Conservation (phyloP, 2,113 vertebrate genomes). For the Puffinus mauretanicus region DNA sequence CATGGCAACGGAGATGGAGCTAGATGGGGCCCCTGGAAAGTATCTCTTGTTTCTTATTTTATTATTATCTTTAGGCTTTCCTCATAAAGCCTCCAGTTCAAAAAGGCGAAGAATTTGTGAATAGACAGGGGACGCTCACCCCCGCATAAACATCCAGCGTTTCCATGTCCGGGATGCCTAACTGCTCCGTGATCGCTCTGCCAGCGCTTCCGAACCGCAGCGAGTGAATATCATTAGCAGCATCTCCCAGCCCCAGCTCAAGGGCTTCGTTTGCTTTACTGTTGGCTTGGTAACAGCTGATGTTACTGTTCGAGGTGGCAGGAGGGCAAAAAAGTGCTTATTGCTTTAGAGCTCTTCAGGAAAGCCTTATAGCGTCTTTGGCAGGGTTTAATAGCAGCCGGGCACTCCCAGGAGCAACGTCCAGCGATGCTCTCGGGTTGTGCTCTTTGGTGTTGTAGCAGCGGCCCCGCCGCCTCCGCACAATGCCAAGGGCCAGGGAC, state of each 20-base stretch:
- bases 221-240: background rate
- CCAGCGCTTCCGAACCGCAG: background rate
- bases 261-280: background rate
- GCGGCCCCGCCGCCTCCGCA: background rate
- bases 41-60: background rate
- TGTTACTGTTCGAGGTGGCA: slow-evolving; percentile 34
- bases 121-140: background rate
- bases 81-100: background rate
- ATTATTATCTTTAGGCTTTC: background rate
- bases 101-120: background rate
- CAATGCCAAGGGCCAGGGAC: background rate
- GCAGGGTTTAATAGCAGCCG: slow-evolving; percentile 25
- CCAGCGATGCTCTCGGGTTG: fast-evolving
- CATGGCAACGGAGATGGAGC: background rate
- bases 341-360: slow-evolving; percentile 21
- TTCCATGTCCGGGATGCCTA: background rate
- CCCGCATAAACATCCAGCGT: background rate
- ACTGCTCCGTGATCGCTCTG: background rate
- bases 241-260: background rate
- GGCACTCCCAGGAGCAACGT: background rate
- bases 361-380: slow-evolving; percentile 10
- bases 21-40: background rate
- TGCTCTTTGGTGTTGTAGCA: background rate
- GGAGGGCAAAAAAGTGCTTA: slow-evolving; percentile 51
- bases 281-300: slow-evolving; percentile 68